These are phyloP conservation scores for Carduelis carduelis DNA, from an alignment of 2,797 vertebrate genomes.

Conservation along the genomic window DNA sequence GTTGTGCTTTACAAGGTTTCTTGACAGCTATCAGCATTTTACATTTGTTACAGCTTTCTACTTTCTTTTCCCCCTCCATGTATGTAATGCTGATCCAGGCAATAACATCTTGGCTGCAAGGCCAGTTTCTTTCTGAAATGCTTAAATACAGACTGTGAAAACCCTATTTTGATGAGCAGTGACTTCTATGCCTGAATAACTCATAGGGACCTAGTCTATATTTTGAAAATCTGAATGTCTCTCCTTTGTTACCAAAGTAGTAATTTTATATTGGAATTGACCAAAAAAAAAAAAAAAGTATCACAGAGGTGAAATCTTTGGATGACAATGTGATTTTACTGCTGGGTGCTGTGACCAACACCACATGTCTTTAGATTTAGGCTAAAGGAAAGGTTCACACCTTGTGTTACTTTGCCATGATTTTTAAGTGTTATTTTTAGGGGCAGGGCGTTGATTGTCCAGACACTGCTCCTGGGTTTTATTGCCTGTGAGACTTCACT, in stretches of 20 bases:
- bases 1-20: neutral
- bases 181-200: neutral
- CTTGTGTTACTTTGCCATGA: neutral
- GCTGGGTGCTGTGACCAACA: neutral
- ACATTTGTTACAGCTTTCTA: neutral
- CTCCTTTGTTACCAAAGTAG: neutral
- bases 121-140: neutral
- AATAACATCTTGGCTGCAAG: neutral
- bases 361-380: rapidly evolving
- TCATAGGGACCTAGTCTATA: neutral
- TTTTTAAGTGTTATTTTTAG: neutral
- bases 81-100: neutral
- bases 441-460: neutral
- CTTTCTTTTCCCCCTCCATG: rapidly evolving
- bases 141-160: neutral
- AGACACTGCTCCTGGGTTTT: neutral
- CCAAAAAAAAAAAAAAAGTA: neutral
- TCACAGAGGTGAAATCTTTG: neutral
- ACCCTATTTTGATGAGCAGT: neutral
- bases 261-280: neutral
- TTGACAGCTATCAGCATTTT: neutral
- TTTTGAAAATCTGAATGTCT: neutral
- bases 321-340: neutral
- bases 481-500: neutral
- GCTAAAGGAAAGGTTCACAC: neutral